These are phyloP conservation scores for Cercopithecus petaurista DNA, from an alignment of 2,797 vertebrate species.

Conservation along the genomic window DNA sequence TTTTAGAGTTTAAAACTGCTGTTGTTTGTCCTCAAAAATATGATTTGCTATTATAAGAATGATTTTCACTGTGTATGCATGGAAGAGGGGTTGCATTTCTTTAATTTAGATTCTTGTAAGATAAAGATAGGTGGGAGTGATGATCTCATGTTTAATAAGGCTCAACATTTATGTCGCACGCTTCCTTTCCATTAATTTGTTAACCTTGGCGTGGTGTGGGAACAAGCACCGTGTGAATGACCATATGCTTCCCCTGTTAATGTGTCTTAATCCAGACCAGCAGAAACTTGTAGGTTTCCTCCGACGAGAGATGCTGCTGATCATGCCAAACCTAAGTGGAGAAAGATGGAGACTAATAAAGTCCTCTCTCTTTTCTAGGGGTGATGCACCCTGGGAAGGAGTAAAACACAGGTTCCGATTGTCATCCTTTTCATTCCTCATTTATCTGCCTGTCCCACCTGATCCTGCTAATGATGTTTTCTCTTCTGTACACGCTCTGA, in stretches of 20 bases:
- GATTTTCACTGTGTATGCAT: background rate
- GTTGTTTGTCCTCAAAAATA: conserved; percentile 6
- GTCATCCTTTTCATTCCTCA: background rate
- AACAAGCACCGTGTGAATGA: conserved; percentile 35
- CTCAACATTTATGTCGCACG: background rate
- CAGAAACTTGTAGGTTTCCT: conserved; percentile 50
- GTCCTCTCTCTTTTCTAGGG: conserved; percentile 29
- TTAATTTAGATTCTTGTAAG: conserved; percentile 23
- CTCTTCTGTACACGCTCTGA: background rate
- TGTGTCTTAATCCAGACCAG: conserved; percentile 57
- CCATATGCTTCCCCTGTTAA: conserved; percentile 69
- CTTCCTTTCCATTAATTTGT: conserved; percentile 53
- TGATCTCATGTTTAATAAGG: conserved; percentile 31
- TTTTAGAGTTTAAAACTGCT: background rate
- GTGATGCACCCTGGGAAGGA: background rate
- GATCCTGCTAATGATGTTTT: background rate
- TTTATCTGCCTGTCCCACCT: background rate
- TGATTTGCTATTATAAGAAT: conserved; percentile 1
- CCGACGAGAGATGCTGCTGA: conserved; percentile 56
- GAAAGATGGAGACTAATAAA: conserved; percentile 1
- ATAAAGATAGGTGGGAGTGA: background rate
- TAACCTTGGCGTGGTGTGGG: conserved; percentile 37
- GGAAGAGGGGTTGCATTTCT: background rate
- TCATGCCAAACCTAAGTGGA: conserved; percentile 22
- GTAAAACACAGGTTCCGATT: conserved; percentile 27